phyloP scores from a whole-genome alignment of 2,888 invertebrate species.

The Parnassius orleans region DNA sequence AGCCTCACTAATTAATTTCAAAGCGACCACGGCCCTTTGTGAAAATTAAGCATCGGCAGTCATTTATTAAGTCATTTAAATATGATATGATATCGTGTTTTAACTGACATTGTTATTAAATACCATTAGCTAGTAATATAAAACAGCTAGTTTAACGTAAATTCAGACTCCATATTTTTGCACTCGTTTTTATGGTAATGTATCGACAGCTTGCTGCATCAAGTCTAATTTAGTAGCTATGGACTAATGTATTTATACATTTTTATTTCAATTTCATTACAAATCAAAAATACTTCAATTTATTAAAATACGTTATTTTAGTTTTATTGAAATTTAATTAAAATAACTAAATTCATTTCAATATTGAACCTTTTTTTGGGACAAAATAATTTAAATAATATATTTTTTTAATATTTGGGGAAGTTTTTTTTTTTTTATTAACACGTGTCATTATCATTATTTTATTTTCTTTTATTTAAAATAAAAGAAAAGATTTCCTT shows the following conservation, averaged over 20 bases:
- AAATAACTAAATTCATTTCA: too few relatives aligned
- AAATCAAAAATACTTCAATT: slow-evolving; percentile 5
- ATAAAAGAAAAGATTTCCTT: too few relatives aligned
- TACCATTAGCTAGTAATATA: slow-evolving; percentile 57
- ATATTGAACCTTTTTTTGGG: too few relatives aligned
- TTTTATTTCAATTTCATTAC: slow-evolving; percentile 10
- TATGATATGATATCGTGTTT: slow-evolving; percentile 44
- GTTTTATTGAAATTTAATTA: too few relatives aligned
- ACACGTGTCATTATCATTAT: too few relatives aligned
- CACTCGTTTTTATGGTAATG: slow-evolving; percentile 52
- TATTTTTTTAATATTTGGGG: too few relatives aligned
- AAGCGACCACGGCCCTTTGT: slow-evolving; percentile 76
- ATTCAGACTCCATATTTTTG: slow-evolving; percentile 1
- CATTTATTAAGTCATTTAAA: slow-evolving; percentile 63
- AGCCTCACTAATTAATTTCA: slow-evolving; percentile 74
- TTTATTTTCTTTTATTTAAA: too few relatives aligned
- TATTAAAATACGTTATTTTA: not conserved
- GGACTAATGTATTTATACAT: slow-evolving; percentile 29
- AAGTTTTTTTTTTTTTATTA: too few relatives aligned
- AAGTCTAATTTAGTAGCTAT: slow-evolving; percentile 48
- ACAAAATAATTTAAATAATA: too few relatives aligned
- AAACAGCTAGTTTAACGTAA: slow-evolving; percentile 56
- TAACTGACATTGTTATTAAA: slow-evolving; percentile 58
- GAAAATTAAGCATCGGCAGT: slow-evolving; percentile 72
- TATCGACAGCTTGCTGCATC: slow-evolving; percentile 80